Conservation (phyloP, 1,140 invertebrate genomes). For the Drosophila sproati region DNA sequence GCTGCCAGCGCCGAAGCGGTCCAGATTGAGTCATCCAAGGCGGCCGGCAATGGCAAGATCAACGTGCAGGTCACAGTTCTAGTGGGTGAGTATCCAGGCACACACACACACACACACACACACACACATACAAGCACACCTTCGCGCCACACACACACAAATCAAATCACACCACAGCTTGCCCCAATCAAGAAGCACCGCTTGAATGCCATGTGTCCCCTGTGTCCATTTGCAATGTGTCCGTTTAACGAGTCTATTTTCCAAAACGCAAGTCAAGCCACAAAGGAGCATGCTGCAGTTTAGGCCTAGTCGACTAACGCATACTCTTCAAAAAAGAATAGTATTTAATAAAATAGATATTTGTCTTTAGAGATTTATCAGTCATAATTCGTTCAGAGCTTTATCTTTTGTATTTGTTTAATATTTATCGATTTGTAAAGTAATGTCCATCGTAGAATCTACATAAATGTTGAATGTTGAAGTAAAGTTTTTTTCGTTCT, state of each 20-base stretch:
- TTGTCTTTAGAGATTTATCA: too few relatives aligned
- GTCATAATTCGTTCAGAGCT: too few relatives aligned
- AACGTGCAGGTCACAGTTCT: conserved; percentile 94
- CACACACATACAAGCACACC: conserved; percentile 4
- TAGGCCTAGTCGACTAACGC: conserved; percentile 5
- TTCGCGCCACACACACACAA: neutral
- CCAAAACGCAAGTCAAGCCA: conserved; percentile 62
- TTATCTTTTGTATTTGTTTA: too few relatives aligned
- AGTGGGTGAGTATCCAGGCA: conserved; percentile 85
- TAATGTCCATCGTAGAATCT: too few relatives aligned
- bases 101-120: conserved; percentile 5
- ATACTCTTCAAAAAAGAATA: conserved; percentile 7
- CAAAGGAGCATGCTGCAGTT: conserved; percentile 27
- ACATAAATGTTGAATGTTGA: too few relatives aligned
- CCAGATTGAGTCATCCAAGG: conserved; percentile 89
- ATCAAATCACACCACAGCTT: conserved; percentile 2
- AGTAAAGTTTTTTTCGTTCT: too few relatives aligned
- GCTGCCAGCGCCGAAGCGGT: conserved; percentile 85
- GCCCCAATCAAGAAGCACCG: conserved; percentile 43
- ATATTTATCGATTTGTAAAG: too few relatives aligned
- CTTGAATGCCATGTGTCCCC: conserved; percentile 55
- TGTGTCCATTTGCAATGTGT: conserved; percentile 73
- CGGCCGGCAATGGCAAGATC: conserved; percentile 91
- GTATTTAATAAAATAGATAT: neutral
- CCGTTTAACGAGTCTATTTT: conserved; percentile 69